Conservation (phyloP, 2,888 invertebrate species). For the Apamea sordens region DNA sequence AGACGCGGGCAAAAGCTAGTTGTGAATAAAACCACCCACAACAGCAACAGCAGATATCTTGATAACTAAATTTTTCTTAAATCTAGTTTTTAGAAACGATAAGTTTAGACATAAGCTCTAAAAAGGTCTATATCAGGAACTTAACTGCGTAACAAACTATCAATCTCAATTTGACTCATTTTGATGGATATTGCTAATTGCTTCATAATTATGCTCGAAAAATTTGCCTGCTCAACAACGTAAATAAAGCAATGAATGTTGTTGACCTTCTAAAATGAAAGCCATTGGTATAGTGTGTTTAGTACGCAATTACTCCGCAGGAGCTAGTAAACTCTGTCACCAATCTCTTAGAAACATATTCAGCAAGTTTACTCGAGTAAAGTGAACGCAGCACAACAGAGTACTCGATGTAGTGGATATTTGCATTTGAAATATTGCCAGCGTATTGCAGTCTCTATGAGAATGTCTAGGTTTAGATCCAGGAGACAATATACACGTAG, state of each 20-base stretch:
- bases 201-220: too few relatives aligned
- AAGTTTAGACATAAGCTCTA: background rate
- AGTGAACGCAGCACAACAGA: slow-evolving; percentile 2
- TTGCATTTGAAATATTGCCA: slow-evolving; percentile 32
- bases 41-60: background rate
- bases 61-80: background rate
- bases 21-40: too few relatives aligned
- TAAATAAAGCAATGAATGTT: too few relatives aligned
- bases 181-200: too few relatives aligned
- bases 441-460: slow-evolving; percentile 8
- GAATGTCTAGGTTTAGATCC: background rate
- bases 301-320: background rate
- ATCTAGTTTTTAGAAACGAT: background rate
- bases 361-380: slow-evolving; percentile 3
- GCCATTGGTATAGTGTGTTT: background rate
- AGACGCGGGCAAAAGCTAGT: too few relatives aligned
- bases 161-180: background rate
- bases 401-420: slow-evolving; percentile 4
- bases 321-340: background rate
- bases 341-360: background rate
- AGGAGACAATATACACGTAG: background rate
- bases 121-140: too few relatives aligned
- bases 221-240: background rate
- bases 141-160: background rate
- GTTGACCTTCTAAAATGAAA: background rate